Conservation (phyloP, 2,888 invertebrate genomes). For the Tinea pellionella region DNA sequence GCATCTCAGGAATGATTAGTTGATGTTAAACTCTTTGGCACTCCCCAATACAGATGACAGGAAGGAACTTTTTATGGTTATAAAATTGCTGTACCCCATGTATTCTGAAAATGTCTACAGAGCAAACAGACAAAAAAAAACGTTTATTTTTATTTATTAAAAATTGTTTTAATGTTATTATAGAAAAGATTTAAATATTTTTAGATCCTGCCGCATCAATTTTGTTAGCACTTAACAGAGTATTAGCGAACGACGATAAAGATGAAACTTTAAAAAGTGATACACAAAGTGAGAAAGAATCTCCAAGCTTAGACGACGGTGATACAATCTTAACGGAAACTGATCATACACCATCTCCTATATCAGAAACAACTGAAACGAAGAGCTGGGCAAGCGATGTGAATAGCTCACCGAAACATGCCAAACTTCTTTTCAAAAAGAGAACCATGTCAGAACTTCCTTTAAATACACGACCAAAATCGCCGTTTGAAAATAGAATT, state of each 20-base stretch:
- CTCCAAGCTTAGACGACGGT: background rate
- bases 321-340: constrained; percentile 29
- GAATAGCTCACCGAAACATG: constrained; percentile 45
- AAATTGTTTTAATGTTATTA: no score
- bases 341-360: constrained; percentile 38
- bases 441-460: constrained; percentile 58
- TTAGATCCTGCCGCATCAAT: constrained; percentile 55
- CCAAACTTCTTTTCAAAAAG: constrained; percentile 54
- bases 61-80: no score
- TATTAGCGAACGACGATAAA: constrained; percentile 32
- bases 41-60: no score
- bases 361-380: constrained; percentile 34
- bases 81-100: no score
- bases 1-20: no score
- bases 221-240: constrained; percentile 37
- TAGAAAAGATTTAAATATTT: no score
- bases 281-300: constrained; percentile 18
- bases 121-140: no score
- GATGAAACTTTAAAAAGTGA: background rate
- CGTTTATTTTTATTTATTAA: no score
- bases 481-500: constrained; percentile 42
- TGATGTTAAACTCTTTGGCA: no score
- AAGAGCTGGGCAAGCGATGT: constrained; percentile 47
- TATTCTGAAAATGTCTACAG: no score
- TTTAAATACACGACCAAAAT: constrained; percentile 40